Base-by-base conservation (phyloP, 2,113 vertebrate species). In the Daubentonia madagascariensis region DNA sequence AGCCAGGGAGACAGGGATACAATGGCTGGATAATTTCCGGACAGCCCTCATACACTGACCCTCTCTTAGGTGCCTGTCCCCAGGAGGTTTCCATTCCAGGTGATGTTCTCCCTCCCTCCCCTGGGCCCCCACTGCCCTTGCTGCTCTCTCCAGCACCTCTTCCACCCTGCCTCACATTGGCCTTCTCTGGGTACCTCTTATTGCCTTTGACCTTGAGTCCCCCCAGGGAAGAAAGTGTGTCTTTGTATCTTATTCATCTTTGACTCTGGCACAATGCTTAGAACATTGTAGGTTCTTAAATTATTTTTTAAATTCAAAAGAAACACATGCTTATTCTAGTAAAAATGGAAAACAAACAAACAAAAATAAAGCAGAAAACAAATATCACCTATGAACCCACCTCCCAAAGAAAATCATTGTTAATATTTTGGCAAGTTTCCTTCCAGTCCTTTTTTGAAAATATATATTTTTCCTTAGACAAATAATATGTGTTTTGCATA, bases 261-360 rank as follows among this genome's bases (percentile, higher is more conserved):
- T 52, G 80, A 68, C 28, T 37, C 61, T 79, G 45, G 32, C 40
- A 61, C 61, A 76, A 93, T 73, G 17, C 45, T 94, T 65, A 45
- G 80, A 91, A 48, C 40, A 32, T 5, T 35, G n/a, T 63, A 54
- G 30, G 52, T 61, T 54, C 59, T 83, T 70, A 78, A 68, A 43
- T 67, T 54, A 61, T 84, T 43, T 95, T 89, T 91, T 52, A 70
- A 76, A 84, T 94, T 78, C 20, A 45, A 67, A 68, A 70, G 40
- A 61, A 84, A 84, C 13, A 18, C 10, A 23, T n/a, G 52, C 28
- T 89, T 17, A 86, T 80, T 73, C 50, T 93, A 50, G 35, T 35
- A 68, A 84, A 91, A 72, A 50, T 63, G 25, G 61, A 86, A 52
- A 22, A 54, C 63, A 85, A 68, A 54, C 25, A 83, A 11, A 75